Evolutionary conservation across 2,888 invertebrate species (phyloP).

Genomic region (Eupithecia abbreviata): DNA sequence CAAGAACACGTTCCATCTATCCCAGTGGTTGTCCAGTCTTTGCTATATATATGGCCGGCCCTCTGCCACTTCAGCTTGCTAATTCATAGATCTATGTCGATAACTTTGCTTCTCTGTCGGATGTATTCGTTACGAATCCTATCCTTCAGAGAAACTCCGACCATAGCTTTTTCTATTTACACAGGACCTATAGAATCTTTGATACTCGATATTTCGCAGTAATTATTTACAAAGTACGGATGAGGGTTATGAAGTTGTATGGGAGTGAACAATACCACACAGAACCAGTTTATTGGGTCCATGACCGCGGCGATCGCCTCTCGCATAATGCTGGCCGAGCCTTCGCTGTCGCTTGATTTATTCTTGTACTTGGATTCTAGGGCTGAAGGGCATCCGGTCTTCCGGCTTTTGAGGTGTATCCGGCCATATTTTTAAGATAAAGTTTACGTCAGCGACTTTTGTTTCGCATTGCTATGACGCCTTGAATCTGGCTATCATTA

Average conservation of each 20-base stretch:
- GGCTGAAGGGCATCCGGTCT: slow-evolving; percentile 25
- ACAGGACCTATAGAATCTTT: background rate
- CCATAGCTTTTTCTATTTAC: background rate
- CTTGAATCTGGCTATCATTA: too few species aligned
- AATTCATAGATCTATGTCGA: too few species aligned
- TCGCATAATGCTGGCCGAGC: slow-evolving; percentile 62
- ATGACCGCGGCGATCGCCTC: slow-evolving; percentile 72
- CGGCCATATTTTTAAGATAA: background rate
- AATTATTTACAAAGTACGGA: slow-evolving; percentile 11
- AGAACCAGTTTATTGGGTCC: slow-evolving; percentile 81
- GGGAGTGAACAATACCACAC: slow-evolving; percentile 65
- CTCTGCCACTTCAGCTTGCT: too few species aligned
- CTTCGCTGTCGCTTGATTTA: slow-evolving; percentile 68
- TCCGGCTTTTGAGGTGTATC: slow-evolving; percentile 4
- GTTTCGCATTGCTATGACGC: too few species aligned
- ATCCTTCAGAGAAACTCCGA: too few species aligned
- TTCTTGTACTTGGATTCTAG: slow-evolving; percentile 51
- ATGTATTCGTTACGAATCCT: too few species aligned
- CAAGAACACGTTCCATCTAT: too few species aligned
- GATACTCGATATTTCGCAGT: background rate
- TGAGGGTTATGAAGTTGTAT: slow-evolving; percentile 45
- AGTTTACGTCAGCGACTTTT: background rate
- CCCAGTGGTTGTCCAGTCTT: too few species aligned
- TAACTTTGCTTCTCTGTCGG: too few species aligned
- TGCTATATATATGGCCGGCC: too few species aligned